Evolutionary conservation across 2,113 vertebrate genomes (phyloP).

Genomic region (Spermophilus dauricus): DNA sequence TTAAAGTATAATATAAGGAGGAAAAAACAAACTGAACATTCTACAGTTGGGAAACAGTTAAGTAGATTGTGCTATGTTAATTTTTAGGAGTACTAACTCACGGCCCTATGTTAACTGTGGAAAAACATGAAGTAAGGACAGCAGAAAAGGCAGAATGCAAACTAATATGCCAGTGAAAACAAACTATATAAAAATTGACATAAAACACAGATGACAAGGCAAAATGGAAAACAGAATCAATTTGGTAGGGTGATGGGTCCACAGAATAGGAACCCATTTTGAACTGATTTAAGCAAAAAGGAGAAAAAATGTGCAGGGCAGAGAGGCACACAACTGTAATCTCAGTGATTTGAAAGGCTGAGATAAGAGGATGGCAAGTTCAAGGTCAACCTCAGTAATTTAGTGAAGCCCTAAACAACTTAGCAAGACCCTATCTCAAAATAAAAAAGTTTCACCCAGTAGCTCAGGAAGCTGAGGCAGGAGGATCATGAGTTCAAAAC

Average conservation of each 20-base stretch:
- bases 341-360: too few relatives aligned
- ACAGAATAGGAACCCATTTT: background rate
- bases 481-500: too few relatives aligned
- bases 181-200: background rate
- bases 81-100: conserved; percentile 40
- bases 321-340: too few relatives aligned
- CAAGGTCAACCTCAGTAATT: background rate
- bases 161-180: background rate
- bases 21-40: background rate
- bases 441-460: background rate
- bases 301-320: too few relatives aligned
- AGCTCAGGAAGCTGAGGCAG: too few relatives aligned
- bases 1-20: background rate
- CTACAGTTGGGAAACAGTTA: background rate
- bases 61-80: conserved; percentile 15
- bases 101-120: background rate
- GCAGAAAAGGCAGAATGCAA: background rate
- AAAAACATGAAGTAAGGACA: conserved; percentile 17
- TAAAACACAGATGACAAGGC: conserved; percentile 2
- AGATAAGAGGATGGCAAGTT: background rate
- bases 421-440: background rate
- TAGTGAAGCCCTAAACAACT: background rate
- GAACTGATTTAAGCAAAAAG: background rate
- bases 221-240: conserved; percentile 1
- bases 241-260: background rate